phyloP scores from a whole-genome alignment of 2,113 vertebrate species.

The Uria lomvia region DNA sequence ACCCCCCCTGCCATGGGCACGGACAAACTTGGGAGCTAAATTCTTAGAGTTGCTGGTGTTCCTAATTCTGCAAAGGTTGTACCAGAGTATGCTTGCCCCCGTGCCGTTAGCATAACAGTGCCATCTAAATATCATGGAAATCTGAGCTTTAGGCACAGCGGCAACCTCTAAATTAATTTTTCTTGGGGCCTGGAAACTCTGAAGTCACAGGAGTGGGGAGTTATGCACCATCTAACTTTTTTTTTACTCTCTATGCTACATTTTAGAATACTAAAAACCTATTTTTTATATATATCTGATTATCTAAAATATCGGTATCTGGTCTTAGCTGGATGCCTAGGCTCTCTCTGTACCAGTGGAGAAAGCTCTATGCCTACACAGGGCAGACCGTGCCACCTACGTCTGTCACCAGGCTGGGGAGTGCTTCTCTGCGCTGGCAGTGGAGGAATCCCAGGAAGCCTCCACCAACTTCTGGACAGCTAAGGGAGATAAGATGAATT shows the following conservation, averaged over 20 bases:
- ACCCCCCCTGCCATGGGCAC: background rate
- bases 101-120: accelerated
- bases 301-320: background rate
- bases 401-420: background rate
- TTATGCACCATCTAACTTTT: accelerated
- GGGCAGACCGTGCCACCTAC: background rate
- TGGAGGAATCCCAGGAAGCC: background rate
- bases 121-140: background rate
- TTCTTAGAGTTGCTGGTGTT: background rate
- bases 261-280: background rate
- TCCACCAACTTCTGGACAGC: background rate
- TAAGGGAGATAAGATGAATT: background rate
- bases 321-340: background rate
- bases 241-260: background rate
- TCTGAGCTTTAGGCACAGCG: background rate
- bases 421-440: background rate
- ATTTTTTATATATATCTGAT: background rate
- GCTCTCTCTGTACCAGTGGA: background rate
- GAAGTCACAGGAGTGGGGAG: background rate
- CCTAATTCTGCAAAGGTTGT: background rate
- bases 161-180: background rate
- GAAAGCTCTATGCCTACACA: background rate
- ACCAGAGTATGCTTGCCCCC: background rate
- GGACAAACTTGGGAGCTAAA: background rate
- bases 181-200: background rate